A percentile compares a stretch with the other conserved stretches of the same genome.
phyloP scores from a whole-genome alignment of 2,113 vertebrate species.

The Callocephalon fimbriatum region DNA sequence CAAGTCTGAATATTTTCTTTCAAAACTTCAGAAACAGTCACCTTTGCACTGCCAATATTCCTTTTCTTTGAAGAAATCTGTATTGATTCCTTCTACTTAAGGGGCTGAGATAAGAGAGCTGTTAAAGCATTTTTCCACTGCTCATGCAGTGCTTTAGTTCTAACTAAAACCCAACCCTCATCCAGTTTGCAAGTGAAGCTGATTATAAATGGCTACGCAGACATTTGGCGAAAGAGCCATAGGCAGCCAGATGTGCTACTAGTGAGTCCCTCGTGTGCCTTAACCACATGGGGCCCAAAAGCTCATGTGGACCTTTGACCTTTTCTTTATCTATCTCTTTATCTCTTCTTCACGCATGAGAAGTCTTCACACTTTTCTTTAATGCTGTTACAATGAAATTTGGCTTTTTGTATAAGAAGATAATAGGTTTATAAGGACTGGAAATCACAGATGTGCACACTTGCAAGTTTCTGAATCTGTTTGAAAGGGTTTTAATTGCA shows the following conservation, averaged over 20 bases:
- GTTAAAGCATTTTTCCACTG: background rate
- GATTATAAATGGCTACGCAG: background rate
- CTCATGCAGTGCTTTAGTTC: background rate
- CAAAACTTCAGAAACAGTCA: background rate
- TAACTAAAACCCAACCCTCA: background rate
- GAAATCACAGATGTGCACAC: background rate
- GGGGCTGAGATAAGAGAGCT: background rate
- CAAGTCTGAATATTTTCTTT: background rate
- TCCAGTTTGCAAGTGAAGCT: background rate
- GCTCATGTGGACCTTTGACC: conserved; percentile 25
- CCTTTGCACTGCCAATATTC: background rate
- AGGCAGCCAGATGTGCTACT: conserved; percentile 9
- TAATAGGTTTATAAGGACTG: background rate
- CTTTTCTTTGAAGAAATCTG: background rate
- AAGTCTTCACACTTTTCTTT: background rate
- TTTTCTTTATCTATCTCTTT: conserved; percentile 23
- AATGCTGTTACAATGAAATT: background rate
- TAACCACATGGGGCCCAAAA: background rate
- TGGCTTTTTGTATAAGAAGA: background rate
- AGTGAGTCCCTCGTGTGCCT: background rate
- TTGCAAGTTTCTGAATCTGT: background rate
- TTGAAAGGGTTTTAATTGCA: background rate
- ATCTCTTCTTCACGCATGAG: background rate
- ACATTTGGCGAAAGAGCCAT: background rate
- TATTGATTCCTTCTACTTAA: conserved; percentile 5